Percentiles rank a stretch among this genome's conserved stretches.
Evolutionary conservation across 2,113 vertebrate species (phyloP).

Genomic region (Raja brachyura): DNA sequence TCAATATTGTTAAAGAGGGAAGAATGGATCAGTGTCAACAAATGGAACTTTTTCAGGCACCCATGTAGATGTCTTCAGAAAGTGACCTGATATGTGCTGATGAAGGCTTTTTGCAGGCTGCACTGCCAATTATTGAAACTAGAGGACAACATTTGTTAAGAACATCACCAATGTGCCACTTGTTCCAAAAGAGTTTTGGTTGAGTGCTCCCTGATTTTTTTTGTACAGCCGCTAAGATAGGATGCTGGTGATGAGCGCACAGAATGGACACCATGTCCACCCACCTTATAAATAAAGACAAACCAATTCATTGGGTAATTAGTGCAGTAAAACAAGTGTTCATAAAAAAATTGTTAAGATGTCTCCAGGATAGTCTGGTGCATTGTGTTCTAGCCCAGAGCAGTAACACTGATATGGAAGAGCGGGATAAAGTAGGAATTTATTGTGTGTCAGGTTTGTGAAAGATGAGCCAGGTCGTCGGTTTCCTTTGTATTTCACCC

Average conservation of each 20-base stretch:
- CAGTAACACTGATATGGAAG: conserved; percentile 30
- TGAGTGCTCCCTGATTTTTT: neutral
- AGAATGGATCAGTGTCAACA: neutral
- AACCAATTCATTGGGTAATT: conserved; percentile 28
- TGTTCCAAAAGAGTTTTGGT: neutral
- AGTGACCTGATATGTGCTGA: neutral
- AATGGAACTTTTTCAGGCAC: neutral
- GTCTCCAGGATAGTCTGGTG: conserved; percentile 22
- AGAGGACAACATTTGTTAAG: neutral
- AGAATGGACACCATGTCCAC: neutral
- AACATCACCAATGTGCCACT: neutral
- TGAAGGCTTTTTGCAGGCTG: neutral
- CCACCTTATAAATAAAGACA: neutral
- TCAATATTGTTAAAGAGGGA: neutral
- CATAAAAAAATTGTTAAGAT: neutral
- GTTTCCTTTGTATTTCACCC: conserved; percentile 22
- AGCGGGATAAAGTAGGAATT: neutral
- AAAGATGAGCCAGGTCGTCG: conserved; percentile 6
- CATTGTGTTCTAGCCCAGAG: conserved; percentile 22
- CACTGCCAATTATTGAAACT: neutral
- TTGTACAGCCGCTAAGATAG: neutral
- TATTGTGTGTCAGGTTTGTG: conserved; percentile 28
- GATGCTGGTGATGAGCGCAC: neutral
- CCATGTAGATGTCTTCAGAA: neutral
- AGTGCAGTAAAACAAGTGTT: conserved; percentile 11